A percentile compares a stretch with the other conserved stretches of the same genome.
These are phyloP conservation scores for Triplophysa bombifrons DNA, from an alignment of 2,797 vertebrate species.

Conservation along the genomic window DNA sequence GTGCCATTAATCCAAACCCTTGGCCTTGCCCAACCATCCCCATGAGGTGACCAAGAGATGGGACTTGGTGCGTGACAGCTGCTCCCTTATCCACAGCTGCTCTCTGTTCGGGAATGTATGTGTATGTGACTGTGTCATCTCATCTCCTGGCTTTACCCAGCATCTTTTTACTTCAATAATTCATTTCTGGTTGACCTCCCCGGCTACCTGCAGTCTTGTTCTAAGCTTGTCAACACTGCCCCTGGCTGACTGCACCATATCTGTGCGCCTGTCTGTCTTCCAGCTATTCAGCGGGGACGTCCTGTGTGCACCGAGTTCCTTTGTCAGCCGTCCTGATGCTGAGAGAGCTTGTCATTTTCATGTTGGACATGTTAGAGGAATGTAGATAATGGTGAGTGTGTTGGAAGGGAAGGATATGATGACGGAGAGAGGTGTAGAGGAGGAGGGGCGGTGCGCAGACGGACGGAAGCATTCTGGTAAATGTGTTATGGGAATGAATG, in stretches of 20 bases:
- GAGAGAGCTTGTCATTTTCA: constrained; percentile 31
- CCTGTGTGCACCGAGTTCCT: not conserved
- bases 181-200: constrained; percentile 22
- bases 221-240: constrained; percentile 4
- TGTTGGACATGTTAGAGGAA: constrained; percentile 47
- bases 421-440: constrained; percentile 23
- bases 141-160: not conserved
- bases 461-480: constrained; percentile 12
- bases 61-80: constrained; percentile 63
- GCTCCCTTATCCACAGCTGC: constrained; percentile 68
- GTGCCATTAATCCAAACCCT: constrained; percentile 19
- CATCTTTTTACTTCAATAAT: constrained; percentile 13
- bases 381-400: constrained; percentile 49
- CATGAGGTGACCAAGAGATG: constrained; percentile 49
- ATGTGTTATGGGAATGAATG: constrained; percentile 38
- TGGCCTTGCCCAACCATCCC: constrained; percentile 49
- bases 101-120: constrained; percentile 51
- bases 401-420: constrained; percentile 29
- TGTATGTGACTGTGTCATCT: constrained; percentile 7
- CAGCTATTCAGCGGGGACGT: not conserved
- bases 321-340: constrained; percentile 13
- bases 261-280: not conserved
- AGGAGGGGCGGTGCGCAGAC: constrained; percentile 9
- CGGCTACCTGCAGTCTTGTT: constrained; percentile 36
- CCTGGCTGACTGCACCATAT: not conserved